phyloP scores from a whole-genome alignment of 2,888 invertebrate species.

The Campoplex capitator region DNA sequence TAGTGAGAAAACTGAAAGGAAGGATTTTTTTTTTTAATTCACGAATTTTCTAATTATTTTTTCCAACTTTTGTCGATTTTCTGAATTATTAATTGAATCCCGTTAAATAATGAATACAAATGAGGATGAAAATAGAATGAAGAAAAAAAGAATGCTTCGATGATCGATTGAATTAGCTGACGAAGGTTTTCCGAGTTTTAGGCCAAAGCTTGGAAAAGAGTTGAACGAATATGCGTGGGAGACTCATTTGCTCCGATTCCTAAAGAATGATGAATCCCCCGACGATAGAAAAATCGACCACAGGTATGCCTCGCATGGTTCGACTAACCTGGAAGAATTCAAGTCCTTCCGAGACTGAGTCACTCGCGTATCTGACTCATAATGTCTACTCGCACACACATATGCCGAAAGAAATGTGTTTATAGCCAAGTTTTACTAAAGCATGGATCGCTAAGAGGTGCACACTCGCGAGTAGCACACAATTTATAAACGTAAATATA shows the following conservation, averaged over 20 bases:
- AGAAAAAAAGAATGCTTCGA: background rate
- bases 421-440: conserved; percentile 18
- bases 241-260: conserved; percentile 67
- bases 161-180: too few species aligned
- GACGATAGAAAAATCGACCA: conserved; percentile 73
- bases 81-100: background rate
- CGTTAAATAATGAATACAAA: background rate
- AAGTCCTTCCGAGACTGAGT: conserved; percentile 62
- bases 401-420: background rate
- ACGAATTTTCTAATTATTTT: background rate
- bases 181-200: background rate
- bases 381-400: conserved; percentile 47
- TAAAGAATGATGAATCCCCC: conserved; percentile 72
- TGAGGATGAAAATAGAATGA: background rate
- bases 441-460: conserved; percentile 31
- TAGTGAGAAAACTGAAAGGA: too few species aligned
- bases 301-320: conserved; percentile 73
- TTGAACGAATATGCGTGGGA: conserved; percentile 33
- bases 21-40: too few species aligned
- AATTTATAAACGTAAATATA: background rate
- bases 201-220: background rate
- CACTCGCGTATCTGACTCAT: conserved; percentile 60
- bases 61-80: background rate
- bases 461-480: conserved; percentile 34
- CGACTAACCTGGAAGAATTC: conserved; percentile 68